Percentiles rank a stretch among this genome's conserved stretches.
phyloP scores from a whole-genome alignment of 2,888 invertebrate species.

The Trachelus tabidus region DNA sequence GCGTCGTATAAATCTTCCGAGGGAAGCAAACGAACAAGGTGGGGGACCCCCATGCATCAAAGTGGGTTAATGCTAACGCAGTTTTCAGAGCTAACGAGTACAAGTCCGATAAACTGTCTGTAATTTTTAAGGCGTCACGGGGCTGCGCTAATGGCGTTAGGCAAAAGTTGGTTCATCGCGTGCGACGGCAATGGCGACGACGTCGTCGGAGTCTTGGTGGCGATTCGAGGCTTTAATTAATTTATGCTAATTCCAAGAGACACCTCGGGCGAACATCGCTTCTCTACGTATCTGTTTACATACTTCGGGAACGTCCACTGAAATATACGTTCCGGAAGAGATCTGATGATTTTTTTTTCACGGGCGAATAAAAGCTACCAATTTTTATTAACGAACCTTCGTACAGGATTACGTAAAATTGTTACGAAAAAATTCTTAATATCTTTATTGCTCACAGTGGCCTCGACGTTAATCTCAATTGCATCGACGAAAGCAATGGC shows the following conservation, averaged over 20 bases:
- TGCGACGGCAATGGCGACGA: not conserved
- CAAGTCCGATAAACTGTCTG: conserved; percentile 32
- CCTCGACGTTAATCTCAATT: too few relatives aligned
- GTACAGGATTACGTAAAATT: too few relatives aligned
- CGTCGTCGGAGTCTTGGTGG: not conserved
- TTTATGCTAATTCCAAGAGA: not conserved
- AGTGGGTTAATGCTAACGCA: conserved; percentile 36
- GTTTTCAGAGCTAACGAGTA: conserved; percentile 34
- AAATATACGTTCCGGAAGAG: not conserved
- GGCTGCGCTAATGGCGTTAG: conserved; percentile 5
- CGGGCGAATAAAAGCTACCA: too few relatives aligned
- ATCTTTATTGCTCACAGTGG: too few relatives aligned
- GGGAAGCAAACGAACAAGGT: conserved; percentile 8
- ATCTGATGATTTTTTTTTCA: not conserved
- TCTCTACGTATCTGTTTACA: not conserved
- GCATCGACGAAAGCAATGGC: too few relatives aligned
- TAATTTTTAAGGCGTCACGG: conserved; percentile 6
- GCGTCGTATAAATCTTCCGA: not conserved
- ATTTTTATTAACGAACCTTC: too few relatives aligned
- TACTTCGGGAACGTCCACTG: not conserved
- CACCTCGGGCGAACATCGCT: not conserved
- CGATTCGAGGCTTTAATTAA: not conserved
- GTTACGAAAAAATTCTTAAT: too few relatives aligned
- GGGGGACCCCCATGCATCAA: conserved; percentile 30
- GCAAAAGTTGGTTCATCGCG: not conserved